A percentile compares a stretch with the other conserved stretches of the same genome.
These are phyloP conservation scores for Carabus problematicus DNA, from an alignment of 2,888 invertebrate species.

Conservation along the genomic window DNA sequence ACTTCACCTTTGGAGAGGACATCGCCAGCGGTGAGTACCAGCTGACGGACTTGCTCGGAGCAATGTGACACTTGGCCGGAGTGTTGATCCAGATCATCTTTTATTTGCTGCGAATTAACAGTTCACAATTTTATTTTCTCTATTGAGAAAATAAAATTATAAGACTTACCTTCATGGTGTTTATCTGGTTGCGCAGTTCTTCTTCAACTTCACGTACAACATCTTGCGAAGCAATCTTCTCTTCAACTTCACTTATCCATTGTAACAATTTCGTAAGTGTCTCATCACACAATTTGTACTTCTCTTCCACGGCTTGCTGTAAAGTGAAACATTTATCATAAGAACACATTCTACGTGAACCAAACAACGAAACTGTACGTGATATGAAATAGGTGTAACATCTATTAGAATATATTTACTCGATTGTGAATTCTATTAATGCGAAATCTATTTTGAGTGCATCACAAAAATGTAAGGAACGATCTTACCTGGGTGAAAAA, in stretches of 20 bases:
- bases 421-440: conserved; percentile 24
- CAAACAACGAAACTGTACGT: not conserved
- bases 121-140: conserved; percentile 9
- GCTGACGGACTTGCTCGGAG: conserved; percentile 87
- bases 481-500: conserved; percentile 28
- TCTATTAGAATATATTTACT: not conserved
- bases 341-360: not conserved
- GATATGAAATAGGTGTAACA: too few species aligned
- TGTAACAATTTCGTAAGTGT: conserved; percentile 82
- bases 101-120: conserved; percentile 71
- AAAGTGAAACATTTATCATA: conserved; percentile 14
- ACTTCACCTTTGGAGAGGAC: conserved; percentile 93
- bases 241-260: conserved; percentile 87
- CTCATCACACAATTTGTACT: conserved; percentile 90
- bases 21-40: conserved; percentile 88
- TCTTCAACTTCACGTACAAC: conserved; percentile 87
- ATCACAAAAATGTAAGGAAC: conserved; percentile 27
- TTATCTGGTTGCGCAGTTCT: conserved; percentile 87
- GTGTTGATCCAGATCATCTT: conserved; percentile 88
- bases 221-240: conserved; percentile 83
- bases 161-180: conserved; percentile 77
- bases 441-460: conserved; percentile 32
- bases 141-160: not conserved
- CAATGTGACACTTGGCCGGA: conserved; percentile 84
- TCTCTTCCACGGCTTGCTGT: conserved; percentile 95